Evolutionary conservation across 2,113 vertebrate species (phyloP).

Genomic region (Struthio camelus): DNA sequence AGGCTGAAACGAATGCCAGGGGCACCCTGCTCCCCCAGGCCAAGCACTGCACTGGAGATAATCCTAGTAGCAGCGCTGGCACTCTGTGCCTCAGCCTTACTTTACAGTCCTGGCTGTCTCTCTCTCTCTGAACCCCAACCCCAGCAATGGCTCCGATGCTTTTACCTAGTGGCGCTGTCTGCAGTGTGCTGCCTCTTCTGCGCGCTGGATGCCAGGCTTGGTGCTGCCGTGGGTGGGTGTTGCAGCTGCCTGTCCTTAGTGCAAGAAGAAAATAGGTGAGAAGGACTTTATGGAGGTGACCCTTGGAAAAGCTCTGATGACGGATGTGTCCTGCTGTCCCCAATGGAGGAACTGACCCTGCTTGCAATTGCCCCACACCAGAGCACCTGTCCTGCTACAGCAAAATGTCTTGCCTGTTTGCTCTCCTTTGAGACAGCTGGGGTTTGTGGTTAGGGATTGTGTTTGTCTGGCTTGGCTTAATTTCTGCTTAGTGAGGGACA

Average conservation of each 20-base stretch:
- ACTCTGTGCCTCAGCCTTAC: background rate
- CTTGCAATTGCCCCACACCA: fast-evolving
- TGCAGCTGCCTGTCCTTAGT: too few species aligned
- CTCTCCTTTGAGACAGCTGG: background rate
- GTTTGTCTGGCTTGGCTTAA: background rate
- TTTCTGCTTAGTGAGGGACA: background rate
- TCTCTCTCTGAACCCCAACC: background rate
- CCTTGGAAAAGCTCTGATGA: background rate
- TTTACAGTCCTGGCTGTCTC: background rate
- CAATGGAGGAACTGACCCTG: background rate
- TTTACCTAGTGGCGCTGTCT: background rate
- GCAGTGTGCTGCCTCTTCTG: too few species aligned
- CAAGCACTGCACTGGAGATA: background rate
- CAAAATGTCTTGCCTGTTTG: background rate
- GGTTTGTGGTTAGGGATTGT: background rate
- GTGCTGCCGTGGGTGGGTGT: too few species aligned
- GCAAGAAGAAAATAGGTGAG: fast-evolving
- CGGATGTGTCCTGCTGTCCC: background rate
- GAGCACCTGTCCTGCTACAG: background rate
- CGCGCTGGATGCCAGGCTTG: too few species aligned
- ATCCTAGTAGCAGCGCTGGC: background rate
- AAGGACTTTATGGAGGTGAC: background rate
- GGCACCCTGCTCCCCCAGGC: fast-evolving
- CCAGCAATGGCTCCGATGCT: background rate
- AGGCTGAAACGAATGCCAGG: background rate